Base-by-base conservation (phyloP, 2,797 vertebrate genomes). In the Tenualosa ilisha region DNA sequence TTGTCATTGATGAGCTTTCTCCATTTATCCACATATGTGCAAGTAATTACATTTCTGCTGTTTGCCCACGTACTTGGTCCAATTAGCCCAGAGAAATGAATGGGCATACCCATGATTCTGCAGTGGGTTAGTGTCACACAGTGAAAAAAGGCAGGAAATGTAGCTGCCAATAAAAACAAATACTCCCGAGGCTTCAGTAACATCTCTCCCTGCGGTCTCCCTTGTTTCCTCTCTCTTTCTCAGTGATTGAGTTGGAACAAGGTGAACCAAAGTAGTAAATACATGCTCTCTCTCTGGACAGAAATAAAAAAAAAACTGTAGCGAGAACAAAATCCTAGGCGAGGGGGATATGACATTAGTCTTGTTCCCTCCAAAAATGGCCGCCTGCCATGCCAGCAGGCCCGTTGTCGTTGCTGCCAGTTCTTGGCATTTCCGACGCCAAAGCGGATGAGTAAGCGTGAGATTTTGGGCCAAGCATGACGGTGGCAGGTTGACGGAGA, bases 301-400 rank as follows among this genome's bases (percentile, higher is more conserved):
- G 68, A 75, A 2, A 9, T 51, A 8, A 5, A 49, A 49, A 46
- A 49, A 49, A 49, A 61, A 8, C 15, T 75, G 68, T 43, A 43
- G 37, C 31, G 68, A 20, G 26, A 75, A 43, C 37, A 43, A 37
- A 72, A 72, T 37, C 13, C 37, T 13, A 72, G 0, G 65, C 2
- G 24, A 86, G 86, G 88, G 85, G 86, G 88, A 88, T 88, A 85
- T 89, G 86, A 87, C 86, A 85, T 85, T 84, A 88, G 79, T 83
- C 65, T 43, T 31, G 68, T 87, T 82, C 82, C 63, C 4, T 82
- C 40, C 8, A 84, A 84, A 22, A 17, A 43, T 56, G 84, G 88
- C 86, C 83, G 72, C 40, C 61, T 24, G 82, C 88, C 83, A 89
- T 72, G 82, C 68, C 26, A 84, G 17, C 13, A 85, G 83, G 63